These are phyloP conservation scores for Leucosticte australis DNA, from an alignment of 2,113 vertebrate genomes.

Conservation along the genomic window DNA sequence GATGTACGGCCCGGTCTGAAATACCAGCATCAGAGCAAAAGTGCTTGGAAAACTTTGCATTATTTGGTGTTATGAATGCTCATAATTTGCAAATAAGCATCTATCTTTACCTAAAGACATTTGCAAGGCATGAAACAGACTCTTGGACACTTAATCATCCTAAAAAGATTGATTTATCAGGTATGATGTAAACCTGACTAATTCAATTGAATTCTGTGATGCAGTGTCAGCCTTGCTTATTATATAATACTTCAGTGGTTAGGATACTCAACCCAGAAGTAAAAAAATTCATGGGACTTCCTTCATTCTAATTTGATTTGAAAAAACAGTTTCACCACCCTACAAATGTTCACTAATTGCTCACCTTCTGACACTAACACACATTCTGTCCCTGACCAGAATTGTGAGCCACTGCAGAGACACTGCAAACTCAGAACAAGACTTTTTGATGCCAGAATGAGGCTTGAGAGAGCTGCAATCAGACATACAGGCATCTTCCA, in stretches of 20 bases:
- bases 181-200: not conserved
- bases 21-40: not conserved
- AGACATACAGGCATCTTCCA: not conserved
- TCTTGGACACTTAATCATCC: not conserved
- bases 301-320: not conserved
- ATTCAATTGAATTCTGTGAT: not conserved
- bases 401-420: not conserved
- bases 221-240: not conserved
- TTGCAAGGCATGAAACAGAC: not conserved
- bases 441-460: not conserved
- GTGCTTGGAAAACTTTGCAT: not conserved
- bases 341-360: not conserved
- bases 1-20: not conserved
- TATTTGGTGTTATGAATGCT: not conserved
- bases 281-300: not conserved
- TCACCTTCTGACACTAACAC: not conserved
- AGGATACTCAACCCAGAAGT: not conserved
- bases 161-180: not conserved
- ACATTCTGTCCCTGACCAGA: not conserved
- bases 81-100: not conserved
- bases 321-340: not conserved
- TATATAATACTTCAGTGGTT: not conserved
- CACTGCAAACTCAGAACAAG: not conserved
- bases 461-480: not conserved
- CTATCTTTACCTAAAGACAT: not conserved